phyloP scores from a whole-genome alignment of 2,113 vertebrate species.

The Eulemur macaco region DNA sequence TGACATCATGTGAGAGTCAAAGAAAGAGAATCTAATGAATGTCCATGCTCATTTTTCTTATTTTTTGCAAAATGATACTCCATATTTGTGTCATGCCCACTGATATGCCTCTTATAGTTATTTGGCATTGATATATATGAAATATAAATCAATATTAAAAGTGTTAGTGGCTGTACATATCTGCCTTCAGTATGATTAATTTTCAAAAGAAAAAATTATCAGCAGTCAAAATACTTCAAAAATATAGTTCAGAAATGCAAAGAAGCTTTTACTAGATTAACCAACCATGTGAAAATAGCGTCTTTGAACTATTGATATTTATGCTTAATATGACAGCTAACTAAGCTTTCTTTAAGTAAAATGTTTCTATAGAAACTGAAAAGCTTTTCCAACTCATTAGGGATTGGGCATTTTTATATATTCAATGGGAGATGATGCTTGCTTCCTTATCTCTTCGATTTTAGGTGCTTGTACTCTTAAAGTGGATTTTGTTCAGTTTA shows the following conservation, averaged over 20 bases:
- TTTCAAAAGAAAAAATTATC: constrained; percentile 44
- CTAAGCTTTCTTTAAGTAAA: constrained; percentile 45
- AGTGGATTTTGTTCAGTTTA: constrained; percentile 49
- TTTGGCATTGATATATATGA: constrained; percentile 35
- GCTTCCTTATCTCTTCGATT: neutral
- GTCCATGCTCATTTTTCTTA: neutral
- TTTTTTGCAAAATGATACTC: neutral
- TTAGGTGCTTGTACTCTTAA: neutral
- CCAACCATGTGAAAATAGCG: constrained; percentile 37
- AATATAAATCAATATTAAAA: constrained; percentile 67
- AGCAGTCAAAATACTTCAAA: constrained; percentile 50
- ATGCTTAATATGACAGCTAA: constrained; percentile 59
- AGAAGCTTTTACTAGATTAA: constrained; percentile 64
- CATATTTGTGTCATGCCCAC: neutral
- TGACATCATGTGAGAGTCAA: neutral
- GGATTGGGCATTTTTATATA: constrained; percentile 24
- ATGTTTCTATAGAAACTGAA: constrained; percentile 36
- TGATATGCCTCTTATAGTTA: neutral
- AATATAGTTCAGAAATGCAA: constrained; percentile 42
- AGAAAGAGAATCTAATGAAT: neutral
- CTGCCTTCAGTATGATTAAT: constrained; percentile 54
- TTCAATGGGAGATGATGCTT: neutral
- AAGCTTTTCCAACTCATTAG: constrained; percentile 52
- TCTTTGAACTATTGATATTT: constrained; percentile 65
- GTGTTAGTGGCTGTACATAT: neutral